Percentiles rank a stretch among this genome's conserved stretches.
phyloP scores from a whole-genome alignment of 2,888 invertebrate genomes.

The Nudaria mundana region DNA sequence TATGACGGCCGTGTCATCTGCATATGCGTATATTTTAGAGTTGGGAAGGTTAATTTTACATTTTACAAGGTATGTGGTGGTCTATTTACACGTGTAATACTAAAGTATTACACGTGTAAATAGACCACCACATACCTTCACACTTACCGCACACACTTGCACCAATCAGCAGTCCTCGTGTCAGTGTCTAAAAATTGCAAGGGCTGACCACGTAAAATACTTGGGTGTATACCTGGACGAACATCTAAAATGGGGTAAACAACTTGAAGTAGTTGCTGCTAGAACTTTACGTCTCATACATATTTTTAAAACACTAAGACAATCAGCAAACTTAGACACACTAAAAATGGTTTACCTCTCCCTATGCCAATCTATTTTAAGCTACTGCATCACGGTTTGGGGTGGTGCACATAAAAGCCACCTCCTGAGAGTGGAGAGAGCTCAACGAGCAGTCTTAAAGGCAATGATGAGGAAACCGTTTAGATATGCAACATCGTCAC shows the following conservation, averaged over 20 bases:
- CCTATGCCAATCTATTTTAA: not conserved
- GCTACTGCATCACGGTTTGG: not conserved
- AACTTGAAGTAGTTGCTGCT: too few relatives aligned
- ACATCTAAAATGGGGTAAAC: too few relatives aligned
- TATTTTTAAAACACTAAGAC: not conserved
- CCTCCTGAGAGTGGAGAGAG: not conserved
- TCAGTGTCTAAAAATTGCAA: not conserved
- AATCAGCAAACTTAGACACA: not conserved
- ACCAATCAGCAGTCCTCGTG: not conserved
- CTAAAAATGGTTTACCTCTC: not conserved
- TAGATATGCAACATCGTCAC: not conserved
- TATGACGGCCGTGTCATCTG: too few relatives aligned
- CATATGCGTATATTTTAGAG: too few relatives aligned
- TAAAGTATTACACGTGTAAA: not conserved
- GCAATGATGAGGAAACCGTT: not conserved
- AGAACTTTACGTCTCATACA: too few relatives aligned
- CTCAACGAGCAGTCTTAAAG: not conserved
- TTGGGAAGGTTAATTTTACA: too few relatives aligned
- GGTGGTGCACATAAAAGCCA: not conserved
- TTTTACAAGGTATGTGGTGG: too few relatives aligned
- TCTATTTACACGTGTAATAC: too few relatives aligned
- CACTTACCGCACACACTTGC: not conserved
- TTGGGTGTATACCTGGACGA: not conserved
- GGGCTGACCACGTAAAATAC: not conserved
- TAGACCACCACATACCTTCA: not conserved